Percentiles rank a stretch among this genome's conserved stretches.
These are phyloP conservation scores for Laticauda colubrina DNA, from an alignment of 2,113 vertebrate genomes.

Conservation along the genomic window DNA sequence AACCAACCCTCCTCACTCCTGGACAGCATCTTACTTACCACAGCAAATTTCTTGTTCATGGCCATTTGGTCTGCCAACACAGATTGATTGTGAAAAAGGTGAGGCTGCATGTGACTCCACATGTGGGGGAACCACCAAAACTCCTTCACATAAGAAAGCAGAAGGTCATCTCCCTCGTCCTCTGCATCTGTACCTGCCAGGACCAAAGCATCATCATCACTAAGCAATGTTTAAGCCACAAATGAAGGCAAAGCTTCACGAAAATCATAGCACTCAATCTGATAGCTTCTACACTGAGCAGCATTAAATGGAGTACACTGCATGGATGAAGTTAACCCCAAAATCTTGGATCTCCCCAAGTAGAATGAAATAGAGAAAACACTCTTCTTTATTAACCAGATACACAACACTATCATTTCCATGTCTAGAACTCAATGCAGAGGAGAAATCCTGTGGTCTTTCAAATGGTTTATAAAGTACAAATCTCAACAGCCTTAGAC, in stretches of 20 bases:
- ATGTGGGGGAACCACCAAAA: constrained; percentile 99
- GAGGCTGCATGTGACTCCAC: constrained; percentile 99
- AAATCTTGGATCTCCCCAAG: neutral
- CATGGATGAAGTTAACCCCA: neutral
- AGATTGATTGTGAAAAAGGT: constrained; percentile 97
- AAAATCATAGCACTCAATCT: neutral
- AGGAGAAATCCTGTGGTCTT: neutral
- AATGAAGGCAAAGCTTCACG: neutral
- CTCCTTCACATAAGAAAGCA: constrained; percentile 90
- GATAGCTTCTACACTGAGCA: neutral
- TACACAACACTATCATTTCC: neutral
- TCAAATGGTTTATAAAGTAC: neutral
- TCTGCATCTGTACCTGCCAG: constrained; percentile 88
- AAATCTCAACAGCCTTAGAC: neutral
- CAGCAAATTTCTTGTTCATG: constrained; percentile 95
- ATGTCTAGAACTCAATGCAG: neutral
- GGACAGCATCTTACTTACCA: constrained; percentile 79
- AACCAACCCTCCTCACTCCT: neutral
- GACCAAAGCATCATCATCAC: accelerated
- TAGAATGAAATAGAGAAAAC: neutral
- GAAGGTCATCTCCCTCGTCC: constrained; percentile 90
- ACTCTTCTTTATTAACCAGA: neutral
- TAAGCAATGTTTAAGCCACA: neutral
- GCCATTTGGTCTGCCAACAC: constrained; percentile 96
- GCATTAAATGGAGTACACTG: neutral